Evolutionary conservation across 2,888 invertebrate species (phyloP), one percentile per base, ranked within the genome.

Genomic region (Carterocephalus palaemon): DNA sequence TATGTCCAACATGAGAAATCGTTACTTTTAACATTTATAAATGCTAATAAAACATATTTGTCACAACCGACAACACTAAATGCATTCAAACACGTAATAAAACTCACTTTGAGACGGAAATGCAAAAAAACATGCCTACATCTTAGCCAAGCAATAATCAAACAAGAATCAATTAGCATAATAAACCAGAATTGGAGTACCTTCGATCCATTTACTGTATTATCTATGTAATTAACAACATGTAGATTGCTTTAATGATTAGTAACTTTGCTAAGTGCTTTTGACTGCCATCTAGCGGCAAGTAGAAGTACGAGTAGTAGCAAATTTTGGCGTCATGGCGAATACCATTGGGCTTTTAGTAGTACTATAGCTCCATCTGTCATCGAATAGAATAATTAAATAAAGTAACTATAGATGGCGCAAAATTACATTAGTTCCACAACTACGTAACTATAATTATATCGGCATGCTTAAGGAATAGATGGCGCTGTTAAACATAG

Each of bases 221-320:
- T 23, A 36, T 29, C 36, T 36, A 29, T 36, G 8, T 43, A 43
- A 43, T 43, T 43, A 43, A 36, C 36, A 17, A 36, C 29, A 43
- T 36, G 29, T 29, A 36, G 36, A 36, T 43, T 43, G 36, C 43
- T 29, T 7, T 10, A 16, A 16, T 23, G 28, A 28, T 42, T 34
- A 34, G 15, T 6, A 6, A 13, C 6, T 2, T 16, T n/a, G 4
- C 2, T 38, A 20, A n/a, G n/a, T n/a, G n/a, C n/a, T n/a, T n/a
- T n/a, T n/a, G n/a, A n/a, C 2, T 23, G 53, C 48, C 52, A 52
- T 51, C 56, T 56, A 9, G 28, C 33, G 3, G 10, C 2, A 3
- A 52, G 13, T 52, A 51, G 53, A 16, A n/a, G 6, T 5, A 4
- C n/a, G 3, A 9, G 12, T 17, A 39, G n/a, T 7, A 8, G 10